Percentiles rank a stretch among this genome's conserved stretches.
Evolutionary conservation across 2,797 vertebrate species (phyloP).

Genomic region (Cheirogaleus major): DNA sequence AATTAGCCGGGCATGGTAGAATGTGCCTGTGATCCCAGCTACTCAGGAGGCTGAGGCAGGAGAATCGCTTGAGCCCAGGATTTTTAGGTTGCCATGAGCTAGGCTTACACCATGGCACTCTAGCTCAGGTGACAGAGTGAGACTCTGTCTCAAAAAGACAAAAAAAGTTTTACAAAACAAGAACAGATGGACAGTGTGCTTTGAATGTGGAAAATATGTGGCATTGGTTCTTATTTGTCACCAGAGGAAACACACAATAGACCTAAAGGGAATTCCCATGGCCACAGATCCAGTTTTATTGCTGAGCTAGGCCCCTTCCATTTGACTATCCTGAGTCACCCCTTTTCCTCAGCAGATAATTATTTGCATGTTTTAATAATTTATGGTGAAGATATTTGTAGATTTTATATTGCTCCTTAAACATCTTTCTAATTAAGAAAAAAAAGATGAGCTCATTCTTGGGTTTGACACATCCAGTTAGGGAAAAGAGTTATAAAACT

Average conservation of each 20-base stretch:
- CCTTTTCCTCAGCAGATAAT: not conserved
- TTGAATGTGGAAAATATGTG: not conserved
- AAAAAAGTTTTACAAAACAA: not conserved
- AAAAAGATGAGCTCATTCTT: not conserved
- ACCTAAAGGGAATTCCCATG: not conserved
- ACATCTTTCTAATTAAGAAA: not conserved
- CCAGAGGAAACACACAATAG: not conserved
- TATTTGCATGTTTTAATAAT: not conserved
- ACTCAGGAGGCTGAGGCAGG: no score
- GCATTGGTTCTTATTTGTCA: not conserved
- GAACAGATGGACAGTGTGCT: not conserved
- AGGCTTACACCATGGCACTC: no score
- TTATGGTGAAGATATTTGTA: not conserved
- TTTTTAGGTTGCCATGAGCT: no score
- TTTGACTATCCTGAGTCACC: not conserved
- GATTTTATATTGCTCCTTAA: not conserved
- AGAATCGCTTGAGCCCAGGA: no score
- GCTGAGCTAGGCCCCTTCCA: not conserved
- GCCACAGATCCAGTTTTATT: not conserved
- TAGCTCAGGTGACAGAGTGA: no score
- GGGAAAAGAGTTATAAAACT: not conserved
- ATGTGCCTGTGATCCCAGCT: no score
- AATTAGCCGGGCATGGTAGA: no score
- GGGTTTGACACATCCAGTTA: not conserved
- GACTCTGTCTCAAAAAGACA: no score